Evolutionary conservation across 2,113 vertebrate genomes (phyloP), one percentile per base, ranked within the genome.

Genomic region (Mola mola): DNA sequence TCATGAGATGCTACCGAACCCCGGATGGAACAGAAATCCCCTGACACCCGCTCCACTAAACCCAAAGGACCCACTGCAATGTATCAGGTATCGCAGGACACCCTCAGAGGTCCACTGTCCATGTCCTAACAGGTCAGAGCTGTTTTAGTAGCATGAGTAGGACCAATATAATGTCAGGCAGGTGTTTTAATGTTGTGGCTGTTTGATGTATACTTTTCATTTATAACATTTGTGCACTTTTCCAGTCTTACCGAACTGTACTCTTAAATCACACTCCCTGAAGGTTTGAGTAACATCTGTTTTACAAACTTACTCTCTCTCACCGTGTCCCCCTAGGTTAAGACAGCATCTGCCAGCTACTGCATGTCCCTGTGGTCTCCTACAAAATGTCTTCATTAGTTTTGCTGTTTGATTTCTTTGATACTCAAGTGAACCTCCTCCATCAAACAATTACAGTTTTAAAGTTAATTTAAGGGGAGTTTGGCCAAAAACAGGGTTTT

Each of bases 261-360:
- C 55, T 41, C 5, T 12, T 64, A 76, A 77, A 81, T 64, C 63
- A 68, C 33, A 34, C 24, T 71, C 82, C 79, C 80, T 21, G 19
- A 66, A 62, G 73, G 65, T n/a, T 75, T 72, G 2, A 43, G 62
- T n/a, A n/a, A n/a, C 78, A 80, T 78, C 82, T 85, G 84, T 68
- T 83, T 62, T 49, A 36, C 77, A 67, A 75, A 81, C 66, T 66
- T 38, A 6, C 59, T 68, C 75, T 64, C 60, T 40, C 63, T 58
- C 5, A 11, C 42, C 34, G 20, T 13, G 36, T 77, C 79, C 83
- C 87, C 78, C 29, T 33, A 66, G 75, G 72, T 85, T 74, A 61
- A 75, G 57, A 48, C 60, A 68, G 55, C 80, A 78, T 82, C 80
- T 86, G 82, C 51, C 75, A 63, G 65, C 68, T 33, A 61, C 53